Percentiles rank a stretch among this genome's conserved stretches.
phyloP scores from a whole-genome alignment of 2,888 invertebrate genomes.

The Cheilosia vulpina region DNA sequence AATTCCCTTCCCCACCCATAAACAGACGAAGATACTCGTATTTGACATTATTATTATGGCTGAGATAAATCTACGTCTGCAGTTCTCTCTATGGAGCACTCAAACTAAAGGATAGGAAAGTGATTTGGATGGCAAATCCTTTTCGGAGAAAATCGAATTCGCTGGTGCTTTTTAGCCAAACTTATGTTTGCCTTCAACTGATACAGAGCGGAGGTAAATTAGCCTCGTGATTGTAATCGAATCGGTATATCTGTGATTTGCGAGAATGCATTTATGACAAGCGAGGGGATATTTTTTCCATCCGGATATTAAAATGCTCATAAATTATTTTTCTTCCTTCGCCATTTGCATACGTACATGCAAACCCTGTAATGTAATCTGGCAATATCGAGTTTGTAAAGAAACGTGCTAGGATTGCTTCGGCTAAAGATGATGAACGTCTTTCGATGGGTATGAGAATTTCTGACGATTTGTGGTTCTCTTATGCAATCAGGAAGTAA shows the following conservation, averaged over 20 bases:
- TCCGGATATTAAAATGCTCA: background rate
- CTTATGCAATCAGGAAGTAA: too few species aligned
- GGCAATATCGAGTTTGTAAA: too few species aligned
- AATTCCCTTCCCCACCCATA: background rate
- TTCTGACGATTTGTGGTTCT: too few species aligned
- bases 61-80: background rate
- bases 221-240: conserved; percentile 57
- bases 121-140: conserved; percentile 15
- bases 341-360: background rate
- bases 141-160: conserved; percentile 15
- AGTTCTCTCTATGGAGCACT: background rate
- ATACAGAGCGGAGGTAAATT: conserved; percentile 24
- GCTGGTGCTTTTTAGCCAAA: conserved; percentile 4
- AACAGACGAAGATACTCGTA: background rate
- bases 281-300: background rate
- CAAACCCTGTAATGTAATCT: too few species aligned
- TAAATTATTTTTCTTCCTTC: background rate
- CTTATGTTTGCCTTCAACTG: conserved; percentile 6
- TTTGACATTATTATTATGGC: conserved; percentile 49
- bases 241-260: background rate
- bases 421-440: too few species aligned
- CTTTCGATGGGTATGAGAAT: too few species aligned
- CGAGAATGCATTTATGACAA: background rate
- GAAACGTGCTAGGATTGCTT: too few species aligned
- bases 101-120: conserved; percentile 14